A percentile compares a stretch with the other conserved stretches of the same genome.
phyloP scores from a whole-genome alignment of 2,888 invertebrate species.

The Hydraecia micacea region DNA sequence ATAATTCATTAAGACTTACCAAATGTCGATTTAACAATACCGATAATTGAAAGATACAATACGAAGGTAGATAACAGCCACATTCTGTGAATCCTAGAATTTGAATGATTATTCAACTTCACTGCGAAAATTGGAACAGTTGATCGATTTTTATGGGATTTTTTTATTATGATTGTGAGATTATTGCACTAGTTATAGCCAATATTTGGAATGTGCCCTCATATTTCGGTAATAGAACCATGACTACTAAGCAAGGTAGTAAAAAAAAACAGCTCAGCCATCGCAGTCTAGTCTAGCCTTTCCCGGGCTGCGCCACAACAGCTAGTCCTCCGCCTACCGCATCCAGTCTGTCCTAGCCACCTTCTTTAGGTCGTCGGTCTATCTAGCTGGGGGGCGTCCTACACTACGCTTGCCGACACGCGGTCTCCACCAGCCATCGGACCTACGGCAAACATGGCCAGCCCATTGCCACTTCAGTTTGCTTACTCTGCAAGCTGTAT shows the following conservation, averaged over 20 bases:
- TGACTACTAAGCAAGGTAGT: not conserved
- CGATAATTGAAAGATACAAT: constrained; percentile 39
- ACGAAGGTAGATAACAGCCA: constrained; percentile 27
- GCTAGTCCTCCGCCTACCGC: not conserved
- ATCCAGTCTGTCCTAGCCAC: not conserved
- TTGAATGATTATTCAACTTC: constrained; percentile 10
- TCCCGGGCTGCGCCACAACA: no score
- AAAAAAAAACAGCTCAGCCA: not conserved
- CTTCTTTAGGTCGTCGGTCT: not conserved
- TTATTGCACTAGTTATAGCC: constrained; percentile 24
- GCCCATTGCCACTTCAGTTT: not conserved
- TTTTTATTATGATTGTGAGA: constrained; percentile 54
- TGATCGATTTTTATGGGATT: constrained; percentile 29
- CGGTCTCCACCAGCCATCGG: not conserved
- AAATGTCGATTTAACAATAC: constrained; percentile 23
- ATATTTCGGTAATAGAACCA: constrained; percentile 12
- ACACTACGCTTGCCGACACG: not conserved
- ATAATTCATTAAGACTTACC: constrained; percentile 42
- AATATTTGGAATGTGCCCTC: not conserved
- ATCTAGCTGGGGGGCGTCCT: not conserved
- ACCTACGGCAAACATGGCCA: not conserved
- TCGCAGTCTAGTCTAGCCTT: not conserved
- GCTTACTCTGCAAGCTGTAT: not conserved
- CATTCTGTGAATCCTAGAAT: constrained; percentile 35
- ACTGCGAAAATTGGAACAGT: constrained; percentile 35